phyloP scores from a whole-genome alignment of 2,797 vertebrate species.

The Acanthiza pusilla region DNA sequence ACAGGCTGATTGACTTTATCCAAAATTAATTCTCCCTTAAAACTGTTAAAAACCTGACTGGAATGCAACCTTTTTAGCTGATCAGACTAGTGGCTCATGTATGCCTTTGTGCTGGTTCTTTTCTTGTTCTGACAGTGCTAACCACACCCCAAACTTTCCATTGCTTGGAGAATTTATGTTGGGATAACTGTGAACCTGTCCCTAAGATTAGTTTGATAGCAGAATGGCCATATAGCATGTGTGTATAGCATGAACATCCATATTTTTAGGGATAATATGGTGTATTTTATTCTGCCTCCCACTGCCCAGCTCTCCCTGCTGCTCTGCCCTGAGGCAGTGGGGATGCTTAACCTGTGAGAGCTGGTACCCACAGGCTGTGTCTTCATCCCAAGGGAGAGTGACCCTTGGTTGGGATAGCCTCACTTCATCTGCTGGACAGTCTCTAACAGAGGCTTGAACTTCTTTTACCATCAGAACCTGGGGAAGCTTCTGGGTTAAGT shows the following conservation, averaged over 20 bases:
- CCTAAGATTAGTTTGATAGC: background rate
- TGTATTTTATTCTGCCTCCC: background rate
- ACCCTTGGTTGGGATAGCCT: background rate
- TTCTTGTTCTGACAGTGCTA: background rate
- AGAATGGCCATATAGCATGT: rapidly evolving
- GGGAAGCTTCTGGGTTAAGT: background rate
- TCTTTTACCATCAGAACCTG: background rate
- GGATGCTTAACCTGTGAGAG: background rate
- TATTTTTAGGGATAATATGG: background rate
- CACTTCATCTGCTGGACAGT: background rate
- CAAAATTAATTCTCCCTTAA: background rate
- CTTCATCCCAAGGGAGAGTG: background rate
- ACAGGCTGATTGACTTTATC: background rate
- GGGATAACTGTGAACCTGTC: background rate
- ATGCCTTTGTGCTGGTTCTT: background rate
- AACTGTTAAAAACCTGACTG: background rate
- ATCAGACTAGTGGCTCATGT: background rate
- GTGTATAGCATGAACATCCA: rapidly evolving
- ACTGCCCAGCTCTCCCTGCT: background rate
- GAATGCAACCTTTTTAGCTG: background rate
- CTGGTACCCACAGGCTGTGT: background rate
- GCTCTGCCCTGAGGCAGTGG: background rate
- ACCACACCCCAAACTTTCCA: background rate
- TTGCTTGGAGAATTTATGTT: background rate
- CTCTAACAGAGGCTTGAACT: background rate